Evolutionary conservation across 2,888 invertebrate genomes (phyloP), one percentile per base, ranked within the genome.

Genomic region (Andricus quercusramuli): DNA sequence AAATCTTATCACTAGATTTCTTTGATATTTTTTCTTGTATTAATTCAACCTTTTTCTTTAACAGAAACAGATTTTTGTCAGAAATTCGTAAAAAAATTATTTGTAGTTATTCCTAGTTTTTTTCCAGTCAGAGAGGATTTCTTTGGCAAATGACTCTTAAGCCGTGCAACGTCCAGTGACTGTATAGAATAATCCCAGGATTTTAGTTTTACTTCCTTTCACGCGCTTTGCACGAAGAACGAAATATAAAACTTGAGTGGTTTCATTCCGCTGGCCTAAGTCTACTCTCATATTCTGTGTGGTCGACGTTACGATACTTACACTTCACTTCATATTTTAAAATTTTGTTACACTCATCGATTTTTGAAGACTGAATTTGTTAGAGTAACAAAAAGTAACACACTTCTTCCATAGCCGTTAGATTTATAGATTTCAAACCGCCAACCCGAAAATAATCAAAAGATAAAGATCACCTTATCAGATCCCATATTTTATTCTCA

Each of bases 251-350:
- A 64, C 64, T 64, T 25, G 64, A 64, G 29, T 64, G 29, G 64
- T 64, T 64, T 64, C 17, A 29, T 64, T 64, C 29, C 64, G 13
- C 29, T 29, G 29, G 15, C 64, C 29, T 3, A 64, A 25, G 29
- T 29, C 29, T 13, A 64, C 64, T 64, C 29, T 64, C 13, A 5
- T 29, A 89, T 89, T 89, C 87, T 85, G 84, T 85, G 85, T 88
- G 87, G 87, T 85, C 86, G 79, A 80, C 85, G 83, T 84, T 83
- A 84, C 79, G 85, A 89, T 88, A 89, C 89, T 88, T 88, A 89
- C 87, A 83, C 81, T 84, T 83, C 81, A 79, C 82, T 83, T 78
- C 76, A 79, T 25, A 15, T 8, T 62, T 62, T 15, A 13, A 25
- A 62, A 3, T 62, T 62, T 9, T 9, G n/a, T 56, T 2, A 56